A percentile compares a stretch with the other conserved stretches of the same genome.
These are phyloP conservation scores for Bombylius discolor DNA, from an alignment of 2,888 invertebrate genomes.

Conservation along the genomic window DNA sequence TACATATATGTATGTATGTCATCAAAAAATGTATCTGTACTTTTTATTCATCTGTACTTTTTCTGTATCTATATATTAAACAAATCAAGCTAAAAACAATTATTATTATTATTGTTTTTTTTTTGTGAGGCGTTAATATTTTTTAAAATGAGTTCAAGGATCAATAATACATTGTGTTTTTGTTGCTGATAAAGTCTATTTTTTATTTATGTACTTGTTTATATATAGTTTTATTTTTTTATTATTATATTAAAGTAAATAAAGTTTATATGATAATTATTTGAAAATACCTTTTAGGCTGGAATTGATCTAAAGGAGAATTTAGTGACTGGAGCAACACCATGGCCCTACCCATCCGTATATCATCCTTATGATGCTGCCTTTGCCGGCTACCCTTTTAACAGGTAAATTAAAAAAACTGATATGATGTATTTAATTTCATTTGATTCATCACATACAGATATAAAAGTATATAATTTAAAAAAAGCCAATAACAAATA, in stretches of 20 bases:
- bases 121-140: background rate
- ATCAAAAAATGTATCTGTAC: too few species aligned
- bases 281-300: slow-evolving; percentile 43
- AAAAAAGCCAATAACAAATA: background rate
- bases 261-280: background rate
- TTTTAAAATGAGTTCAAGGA: slow-evolving; percentile 9
- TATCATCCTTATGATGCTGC: slow-evolving; percentile 91
- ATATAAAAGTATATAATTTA: background rate
- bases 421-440: background rate
- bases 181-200: too few species aligned
- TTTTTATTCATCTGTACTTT: too few species aligned
- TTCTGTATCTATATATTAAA: too few species aligned
- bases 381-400: slow-evolving; percentile 87
- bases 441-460: background rate
- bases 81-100: too few species aligned
- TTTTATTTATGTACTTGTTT: background rate
- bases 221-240: background rate
- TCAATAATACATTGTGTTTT: background rate
- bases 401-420: slow-evolving; percentile 59
- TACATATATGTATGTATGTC: too few species aligned
- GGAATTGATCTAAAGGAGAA: slow-evolving; percentile 83
- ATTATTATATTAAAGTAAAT: background rate
- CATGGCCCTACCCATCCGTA: slow-evolving; percentile 83
- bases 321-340: slow-evolving; percentile 63
- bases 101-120: too few species aligned